These are phyloP conservation scores for Penaeus japonicus DNA, from an alignment of 1,140 invertebrate genomes.

Conservation along the genomic window DNA sequence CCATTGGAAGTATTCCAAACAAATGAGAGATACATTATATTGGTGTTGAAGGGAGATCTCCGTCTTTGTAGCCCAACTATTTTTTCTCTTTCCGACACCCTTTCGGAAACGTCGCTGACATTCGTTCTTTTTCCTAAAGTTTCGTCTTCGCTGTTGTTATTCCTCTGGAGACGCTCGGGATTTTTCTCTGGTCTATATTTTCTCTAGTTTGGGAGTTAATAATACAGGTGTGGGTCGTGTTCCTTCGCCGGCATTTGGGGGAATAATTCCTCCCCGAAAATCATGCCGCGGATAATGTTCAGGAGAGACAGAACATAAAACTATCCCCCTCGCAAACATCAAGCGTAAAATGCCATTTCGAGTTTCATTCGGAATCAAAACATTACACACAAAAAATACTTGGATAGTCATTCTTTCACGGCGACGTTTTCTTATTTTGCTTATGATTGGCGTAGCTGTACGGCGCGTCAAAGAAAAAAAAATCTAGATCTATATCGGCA, in stretches of 20 bases:
- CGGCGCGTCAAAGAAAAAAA: neutral
- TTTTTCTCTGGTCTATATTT: too few species aligned
- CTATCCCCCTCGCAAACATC: neutral
- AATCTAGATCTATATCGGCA: neutral
- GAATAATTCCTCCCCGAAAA: too few species aligned
- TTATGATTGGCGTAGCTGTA: neutral
- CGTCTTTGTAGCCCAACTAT: neutral
- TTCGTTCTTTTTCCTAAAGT: neutral
- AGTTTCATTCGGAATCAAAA: constrained; percentile 44
- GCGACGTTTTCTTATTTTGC: constrained; percentile 28
- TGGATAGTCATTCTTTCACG: constrained; percentile 30
- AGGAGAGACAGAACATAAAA: neutral
- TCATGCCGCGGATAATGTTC: too few species aligned
- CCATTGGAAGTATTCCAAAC: neutral
- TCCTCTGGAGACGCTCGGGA: too few species aligned
- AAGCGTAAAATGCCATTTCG: constrained; percentile 41
- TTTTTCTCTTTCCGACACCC: constrained; percentile 11
- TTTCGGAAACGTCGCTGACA: neutral
- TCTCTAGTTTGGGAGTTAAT: too few species aligned
- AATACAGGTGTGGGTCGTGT: too few species aligned
- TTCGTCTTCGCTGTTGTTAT: neutral
- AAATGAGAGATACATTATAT: neutral
- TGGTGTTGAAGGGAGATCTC: constrained; percentile 2
- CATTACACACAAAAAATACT: constrained; percentile 9
- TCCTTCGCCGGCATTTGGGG: too few species aligned